phyloP scores from a whole-genome alignment of 1,140 invertebrate species.

The Teleogryllus occipitalis region DNA sequence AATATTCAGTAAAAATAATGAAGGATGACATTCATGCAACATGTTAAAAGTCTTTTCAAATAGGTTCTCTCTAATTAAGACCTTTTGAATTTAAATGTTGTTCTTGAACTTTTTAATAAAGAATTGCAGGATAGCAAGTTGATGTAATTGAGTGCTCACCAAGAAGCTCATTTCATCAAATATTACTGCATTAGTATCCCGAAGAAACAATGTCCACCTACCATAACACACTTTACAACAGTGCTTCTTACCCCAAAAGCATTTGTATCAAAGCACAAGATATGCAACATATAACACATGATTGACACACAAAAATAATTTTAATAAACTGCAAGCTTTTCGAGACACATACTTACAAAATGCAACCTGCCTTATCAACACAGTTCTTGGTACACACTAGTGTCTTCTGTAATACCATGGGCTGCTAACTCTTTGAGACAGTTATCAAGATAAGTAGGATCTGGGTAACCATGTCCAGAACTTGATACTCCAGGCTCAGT shows the following conservation, averaged over 20 bases:
- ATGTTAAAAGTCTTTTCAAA: too few relatives aligned
- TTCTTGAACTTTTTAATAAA: too few relatives aligned
- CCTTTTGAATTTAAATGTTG: too few relatives aligned
- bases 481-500: slow-evolving; percentile 59
- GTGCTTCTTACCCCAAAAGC: not conserved
- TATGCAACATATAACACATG: not conserved
- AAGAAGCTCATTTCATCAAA: too few relatives aligned
- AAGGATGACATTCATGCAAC: too few relatives aligned
- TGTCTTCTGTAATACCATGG: slow-evolving; percentile 45
- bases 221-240: not conserved
- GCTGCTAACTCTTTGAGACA: slow-evolving; percentile 61
- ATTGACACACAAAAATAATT: not conserved
- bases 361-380: not conserved
- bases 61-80: too few relatives aligned
- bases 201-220: not conserved
- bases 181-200: not conserved
- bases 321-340: not conserved
- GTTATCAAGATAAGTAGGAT: slow-evolving; percentile 63
- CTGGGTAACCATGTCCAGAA: slow-evolving; percentile 63
- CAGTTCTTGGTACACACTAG: slow-evolving; percentile 16
- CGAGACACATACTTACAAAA: not conserved
- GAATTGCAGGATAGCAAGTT: too few relatives aligned
- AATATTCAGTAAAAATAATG: too few relatives aligned
- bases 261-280: not conserved
- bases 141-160: too few relatives aligned